These are phyloP conservation scores for Pollachius pollachius DNA, from an alignment of 2,113 vertebrate genomes.

Conservation along the genomic window DNA sequence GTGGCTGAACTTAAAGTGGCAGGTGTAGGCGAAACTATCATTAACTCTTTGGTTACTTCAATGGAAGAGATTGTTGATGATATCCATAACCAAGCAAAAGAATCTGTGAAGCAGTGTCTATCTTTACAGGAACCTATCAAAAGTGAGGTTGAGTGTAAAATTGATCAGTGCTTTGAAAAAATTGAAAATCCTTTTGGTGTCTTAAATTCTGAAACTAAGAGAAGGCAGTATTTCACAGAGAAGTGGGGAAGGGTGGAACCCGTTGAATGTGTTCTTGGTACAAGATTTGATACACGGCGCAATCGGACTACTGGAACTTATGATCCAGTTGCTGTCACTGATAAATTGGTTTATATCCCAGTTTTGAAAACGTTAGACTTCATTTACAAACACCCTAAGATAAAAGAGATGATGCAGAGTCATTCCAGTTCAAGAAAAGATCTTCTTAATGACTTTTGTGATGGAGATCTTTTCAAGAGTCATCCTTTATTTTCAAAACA, in stretches of 20 bases:
- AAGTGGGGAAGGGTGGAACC: constrained; percentile 22
- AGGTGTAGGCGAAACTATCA: constrained; percentile 5
- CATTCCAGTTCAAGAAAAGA: constrained; percentile 1
- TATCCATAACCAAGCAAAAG: constrained; percentile 6
- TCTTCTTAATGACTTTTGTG: constrained; percentile 15
- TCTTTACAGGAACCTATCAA: constrained; percentile 1
- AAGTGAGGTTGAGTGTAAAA: constrained; percentile 11
- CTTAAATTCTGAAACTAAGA: no score
- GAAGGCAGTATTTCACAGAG: constrained; percentile 13
- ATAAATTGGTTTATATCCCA: constrained; percentile 24
- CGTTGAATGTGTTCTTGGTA: constrained; percentile 33
- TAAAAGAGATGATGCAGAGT: constrained; percentile 22
- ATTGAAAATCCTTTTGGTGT: constrained; percentile 12
- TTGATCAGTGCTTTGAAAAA: constrained; percentile 20
- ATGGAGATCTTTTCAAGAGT: constrained; percentile 26
- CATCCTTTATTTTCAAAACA: constrained; percentile 30
- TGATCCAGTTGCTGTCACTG: constrained; percentile 11
- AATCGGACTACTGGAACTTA: constrained; percentile 23
- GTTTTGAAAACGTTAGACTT: constrained; percentile 23
- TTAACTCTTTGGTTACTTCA: constrained; percentile 12
- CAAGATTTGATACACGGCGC: constrained; percentile 27
- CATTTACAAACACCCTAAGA: constrained; percentile 16
- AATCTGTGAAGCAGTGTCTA: not conserved
- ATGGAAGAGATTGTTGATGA: constrained; percentile 19
- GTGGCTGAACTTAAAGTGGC: constrained; percentile 14